These are phyloP conservation scores for Zophobas atratus DNA, from an alignment of 1,140 invertebrate genomes.

Conservation along the genomic window DNA sequence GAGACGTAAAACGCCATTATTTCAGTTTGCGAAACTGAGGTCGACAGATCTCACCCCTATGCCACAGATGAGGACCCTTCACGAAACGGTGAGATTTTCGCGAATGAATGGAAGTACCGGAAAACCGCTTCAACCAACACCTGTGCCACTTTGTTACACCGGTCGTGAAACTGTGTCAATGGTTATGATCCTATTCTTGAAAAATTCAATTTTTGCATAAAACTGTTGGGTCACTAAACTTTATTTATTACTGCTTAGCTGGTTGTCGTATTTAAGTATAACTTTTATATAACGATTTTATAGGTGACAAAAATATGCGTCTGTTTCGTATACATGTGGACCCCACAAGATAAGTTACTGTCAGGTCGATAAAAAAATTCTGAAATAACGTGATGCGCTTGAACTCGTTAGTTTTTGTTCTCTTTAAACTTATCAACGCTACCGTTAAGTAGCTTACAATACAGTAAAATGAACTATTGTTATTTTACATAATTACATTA, in stretches of 20 bases:
- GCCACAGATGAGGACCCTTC: conserved; percentile 37
- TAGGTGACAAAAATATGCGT: no score
- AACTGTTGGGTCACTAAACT: background rate
- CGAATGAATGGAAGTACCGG: conserved; percentile 34
- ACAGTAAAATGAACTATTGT: no score
- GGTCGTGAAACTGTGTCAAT: conserved; percentile 11
- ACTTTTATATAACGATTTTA: no score
- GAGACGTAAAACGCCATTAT: conserved; percentile 32
- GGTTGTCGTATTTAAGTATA: no score
- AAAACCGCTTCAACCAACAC: conserved; percentile 22
- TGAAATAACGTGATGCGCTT: no score
- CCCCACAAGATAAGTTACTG: no score
- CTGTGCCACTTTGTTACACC: conserved; percentile 17
- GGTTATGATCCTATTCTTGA: conserved; percentile 5
- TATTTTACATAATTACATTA: no score
- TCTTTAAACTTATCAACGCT: no score
- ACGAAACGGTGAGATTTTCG: conserved; percentile 28
- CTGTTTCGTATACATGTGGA: no score
- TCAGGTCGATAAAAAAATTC: no score
- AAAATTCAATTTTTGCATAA: background rate
- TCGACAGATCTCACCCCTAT: conserved; percentile 38
- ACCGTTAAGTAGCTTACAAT: no score
- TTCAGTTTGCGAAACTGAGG: conserved; percentile 38
- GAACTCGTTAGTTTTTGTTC: no score
- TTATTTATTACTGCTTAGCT: background rate